phyloP scores from a whole-genome alignment of 2,797 vertebrate species.

The Intellagama lesueurii region DNA sequence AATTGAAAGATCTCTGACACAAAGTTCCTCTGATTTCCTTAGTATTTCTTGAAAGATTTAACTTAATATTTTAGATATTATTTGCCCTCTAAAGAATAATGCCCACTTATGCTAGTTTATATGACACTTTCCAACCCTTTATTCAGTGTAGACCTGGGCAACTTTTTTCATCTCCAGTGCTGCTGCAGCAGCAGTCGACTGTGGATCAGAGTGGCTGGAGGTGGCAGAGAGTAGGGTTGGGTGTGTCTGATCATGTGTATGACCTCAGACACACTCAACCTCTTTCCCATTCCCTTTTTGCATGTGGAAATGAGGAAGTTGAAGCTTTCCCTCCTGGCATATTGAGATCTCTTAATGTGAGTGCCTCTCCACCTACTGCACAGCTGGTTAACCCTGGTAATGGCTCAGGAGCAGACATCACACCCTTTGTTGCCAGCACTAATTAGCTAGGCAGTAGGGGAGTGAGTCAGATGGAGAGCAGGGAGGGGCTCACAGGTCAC shows the following conservation, averaged over 20 bases:
- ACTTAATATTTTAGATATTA: not conserved
- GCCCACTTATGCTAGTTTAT: not conserved
- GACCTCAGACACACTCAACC: not conserved
- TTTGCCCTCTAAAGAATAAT: not conserved
- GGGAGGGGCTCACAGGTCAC: not conserved
- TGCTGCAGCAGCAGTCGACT: not conserved
- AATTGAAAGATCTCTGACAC: conserved; percentile 35
- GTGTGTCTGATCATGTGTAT: too few relatives aligned
- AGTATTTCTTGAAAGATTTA: conserved; percentile 41
- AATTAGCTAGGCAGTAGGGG: not conserved
- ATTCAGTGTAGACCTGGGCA: not conserved
- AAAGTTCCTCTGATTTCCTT: not conserved
- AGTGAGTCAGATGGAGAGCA: not conserved
- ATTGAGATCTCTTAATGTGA: not conserved
- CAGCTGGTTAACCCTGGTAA: not conserved
- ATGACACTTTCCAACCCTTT: conserved; percentile 23
- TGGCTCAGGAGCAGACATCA: not conserved
- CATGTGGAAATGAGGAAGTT: not conserved
- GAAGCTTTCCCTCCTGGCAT: not conserved
- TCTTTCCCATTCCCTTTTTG: too few relatives aligned
- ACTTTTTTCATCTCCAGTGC: not conserved
- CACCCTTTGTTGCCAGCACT: not conserved
- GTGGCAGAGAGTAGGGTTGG: not conserved
- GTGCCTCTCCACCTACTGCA: not conserved
- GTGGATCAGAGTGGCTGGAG: not conserved